phyloP scores from a whole-genome alignment of 2,888 invertebrate genomes.

The Heliconius charithonia region DNA sequence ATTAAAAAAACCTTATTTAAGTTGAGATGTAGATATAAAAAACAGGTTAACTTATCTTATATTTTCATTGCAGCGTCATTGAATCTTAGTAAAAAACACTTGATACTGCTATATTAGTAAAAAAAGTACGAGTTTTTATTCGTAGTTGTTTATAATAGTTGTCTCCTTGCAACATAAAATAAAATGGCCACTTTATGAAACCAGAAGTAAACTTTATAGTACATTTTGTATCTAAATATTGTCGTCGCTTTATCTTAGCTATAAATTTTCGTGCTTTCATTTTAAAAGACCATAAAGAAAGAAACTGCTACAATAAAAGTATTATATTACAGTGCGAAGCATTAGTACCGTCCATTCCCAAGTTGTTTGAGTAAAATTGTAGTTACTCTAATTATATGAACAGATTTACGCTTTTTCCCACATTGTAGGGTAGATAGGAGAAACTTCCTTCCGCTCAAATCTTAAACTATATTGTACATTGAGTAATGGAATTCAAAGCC shows the following conservation, averaged over 20 bases:
- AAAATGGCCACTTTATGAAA: conserved; percentile 35
- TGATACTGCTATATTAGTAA: background rate
- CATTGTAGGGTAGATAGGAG: background rate
- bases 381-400: background rate
- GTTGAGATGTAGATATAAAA: no score
- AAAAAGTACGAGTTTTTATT: background rate
- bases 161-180: conserved; percentile 28
- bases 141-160: conserved; percentile 12
- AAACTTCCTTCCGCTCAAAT: background rate
- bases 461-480: background rate
- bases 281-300: conserved; percentile 51
- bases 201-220: conserved; percentile 46
- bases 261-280: conserved; percentile 49
- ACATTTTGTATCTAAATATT: conserved; percentile 49
- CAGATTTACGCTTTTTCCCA: background rate
- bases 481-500: background rate
- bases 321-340: conserved; percentile 40
- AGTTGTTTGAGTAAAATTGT: conserved; percentile 33
- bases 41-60: no score
- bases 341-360: conserved; percentile 42
- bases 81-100: background rate
- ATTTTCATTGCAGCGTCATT: background rate
- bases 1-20: background rate
- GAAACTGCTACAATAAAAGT: conserved; percentile 49
- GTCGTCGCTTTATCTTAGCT: conserved; percentile 47